These are phyloP conservation scores for Procapra przewalskii DNA, from an alignment of 2,113 vertebrate genomes.

Conservation along the genomic window DNA sequence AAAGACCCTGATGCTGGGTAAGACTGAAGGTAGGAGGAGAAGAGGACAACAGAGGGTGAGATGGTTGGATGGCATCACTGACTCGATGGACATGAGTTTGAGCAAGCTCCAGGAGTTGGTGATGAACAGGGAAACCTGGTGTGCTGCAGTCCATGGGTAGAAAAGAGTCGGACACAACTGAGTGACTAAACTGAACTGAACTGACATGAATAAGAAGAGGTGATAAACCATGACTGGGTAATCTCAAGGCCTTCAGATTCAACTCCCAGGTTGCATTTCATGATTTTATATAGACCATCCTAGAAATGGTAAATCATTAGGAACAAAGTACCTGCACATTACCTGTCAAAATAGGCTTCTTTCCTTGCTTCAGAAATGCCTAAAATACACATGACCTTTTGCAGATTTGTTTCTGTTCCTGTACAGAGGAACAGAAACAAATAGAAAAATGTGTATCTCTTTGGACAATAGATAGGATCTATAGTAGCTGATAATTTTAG, in stretches of 20 bases:
- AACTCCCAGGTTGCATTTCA: neutral
- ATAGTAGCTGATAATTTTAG: slow-evolving; percentile 60
- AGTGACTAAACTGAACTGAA: neutral
- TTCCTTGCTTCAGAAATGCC: neutral
- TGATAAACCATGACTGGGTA: neutral
- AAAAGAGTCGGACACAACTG: neutral
- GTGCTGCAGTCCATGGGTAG: neutral
- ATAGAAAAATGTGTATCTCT: slow-evolving; percentile 15
- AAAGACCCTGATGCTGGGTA: neutral
- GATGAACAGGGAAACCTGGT: neutral
- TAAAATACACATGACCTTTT: neutral
- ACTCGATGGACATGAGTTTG: neutral
- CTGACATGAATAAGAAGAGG: neutral
- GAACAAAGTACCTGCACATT: neutral
- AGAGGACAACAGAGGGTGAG: neutral
- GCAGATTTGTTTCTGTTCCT: slow-evolving; percentile 46
- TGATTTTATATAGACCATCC: neutral
- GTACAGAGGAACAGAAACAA: neutral
- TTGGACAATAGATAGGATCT: slow-evolving; percentile 47
- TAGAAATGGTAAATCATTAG: slow-evolving; percentile 9
- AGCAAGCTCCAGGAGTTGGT: neutral
- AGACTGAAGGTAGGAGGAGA: neutral
- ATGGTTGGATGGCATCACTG: neutral
- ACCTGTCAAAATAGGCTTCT: neutral
- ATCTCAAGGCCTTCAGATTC: neutral